phyloP scores from a whole-genome alignment of 2,888 invertebrate genomes.

The Zonitis immaculata region DNA sequence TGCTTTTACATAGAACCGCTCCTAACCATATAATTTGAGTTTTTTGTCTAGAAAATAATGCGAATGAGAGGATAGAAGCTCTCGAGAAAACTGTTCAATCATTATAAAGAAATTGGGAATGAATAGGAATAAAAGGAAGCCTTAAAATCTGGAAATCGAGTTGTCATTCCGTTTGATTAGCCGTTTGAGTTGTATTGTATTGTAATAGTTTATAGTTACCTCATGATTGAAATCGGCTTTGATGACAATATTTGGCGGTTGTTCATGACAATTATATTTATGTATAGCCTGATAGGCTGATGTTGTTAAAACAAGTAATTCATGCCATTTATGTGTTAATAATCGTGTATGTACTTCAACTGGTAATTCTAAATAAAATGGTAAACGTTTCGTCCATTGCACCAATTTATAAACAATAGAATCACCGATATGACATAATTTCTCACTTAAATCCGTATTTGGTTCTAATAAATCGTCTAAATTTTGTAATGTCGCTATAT shows the following conservation, averaged over 20 bases:
- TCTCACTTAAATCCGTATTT: slow-evolving; percentile 86
- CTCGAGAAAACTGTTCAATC: no score
- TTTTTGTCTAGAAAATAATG: no score
- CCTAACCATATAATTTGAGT: no score
- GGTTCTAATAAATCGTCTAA: slow-evolving; percentile 86
- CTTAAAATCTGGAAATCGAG: no score
- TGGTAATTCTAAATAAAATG: slow-evolving; percentile 94
- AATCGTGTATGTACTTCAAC: slow-evolving; percentile 94
- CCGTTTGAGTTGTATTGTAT: not conserved
- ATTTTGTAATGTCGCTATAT: slow-evolving; percentile 88
- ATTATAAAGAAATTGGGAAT: no score
- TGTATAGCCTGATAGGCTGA: slow-evolving; percentile 92
- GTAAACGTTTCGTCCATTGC: slow-evolving; percentile 97
- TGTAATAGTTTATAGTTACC: slow-evolving; percentile 50
- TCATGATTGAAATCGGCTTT: slow-evolving; percentile 84
- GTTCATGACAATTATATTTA: slow-evolving; percentile 30
- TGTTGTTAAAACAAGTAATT: slow-evolving; percentile 87
- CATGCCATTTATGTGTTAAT: slow-evolving; percentile 97
- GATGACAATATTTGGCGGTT: slow-evolving; percentile 48
- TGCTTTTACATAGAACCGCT: no score
- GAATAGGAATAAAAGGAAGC: no score
- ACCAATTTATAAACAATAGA: slow-evolving; percentile 98
- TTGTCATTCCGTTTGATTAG: no score
- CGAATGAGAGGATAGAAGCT: no score
- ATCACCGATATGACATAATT: slow-evolving; percentile 93